phyloP scores from a whole-genome alignment of 2,113 vertebrate genomes.

The Oenanthe oenanthe region DNA sequence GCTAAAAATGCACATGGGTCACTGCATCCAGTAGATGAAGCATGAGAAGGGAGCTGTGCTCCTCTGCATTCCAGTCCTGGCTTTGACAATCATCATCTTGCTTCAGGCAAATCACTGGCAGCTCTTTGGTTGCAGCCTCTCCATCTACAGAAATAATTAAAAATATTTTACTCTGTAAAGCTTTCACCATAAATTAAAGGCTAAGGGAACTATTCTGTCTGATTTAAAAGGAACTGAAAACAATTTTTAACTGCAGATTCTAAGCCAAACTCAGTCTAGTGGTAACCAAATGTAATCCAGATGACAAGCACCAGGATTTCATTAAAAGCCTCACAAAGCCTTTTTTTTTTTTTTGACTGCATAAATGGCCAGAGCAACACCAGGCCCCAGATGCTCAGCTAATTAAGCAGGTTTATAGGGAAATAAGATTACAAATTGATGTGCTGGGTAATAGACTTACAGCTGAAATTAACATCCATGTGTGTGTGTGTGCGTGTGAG shows the following conservation, averaged over 20 bases:
- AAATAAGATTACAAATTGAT: background rate
- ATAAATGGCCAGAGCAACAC: background rate
- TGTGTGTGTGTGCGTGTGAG: background rate
- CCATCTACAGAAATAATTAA: slow-evolving; percentile 8
- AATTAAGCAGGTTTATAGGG: background rate
- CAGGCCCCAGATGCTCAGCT: background rate
- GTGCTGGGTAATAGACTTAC: background rate
- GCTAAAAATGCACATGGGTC: background rate
- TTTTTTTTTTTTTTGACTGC: background rate
- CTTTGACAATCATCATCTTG: slow-evolving; percentile 13
- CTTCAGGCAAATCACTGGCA: slow-evolving; percentile 37
- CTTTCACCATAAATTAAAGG: background rate
- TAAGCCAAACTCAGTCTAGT: background rate
- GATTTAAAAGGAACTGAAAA: background rate
- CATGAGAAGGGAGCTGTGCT: slow-evolving; percentile 24
- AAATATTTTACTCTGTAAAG: background rate
- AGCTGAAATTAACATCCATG: background rate
- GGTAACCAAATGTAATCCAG: background rate
- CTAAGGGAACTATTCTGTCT: background rate
- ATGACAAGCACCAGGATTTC: background rate
- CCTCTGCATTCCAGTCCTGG: background rate
- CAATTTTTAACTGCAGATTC: background rate
- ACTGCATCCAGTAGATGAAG: background rate
- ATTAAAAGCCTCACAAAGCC: background rate
- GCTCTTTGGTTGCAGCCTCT: background rate